These are phyloP conservation scores for Reinhardtius hippoglossoides DNA, from an alignment of 2,113 vertebrate genomes.

Conservation along the genomic window DNA sequence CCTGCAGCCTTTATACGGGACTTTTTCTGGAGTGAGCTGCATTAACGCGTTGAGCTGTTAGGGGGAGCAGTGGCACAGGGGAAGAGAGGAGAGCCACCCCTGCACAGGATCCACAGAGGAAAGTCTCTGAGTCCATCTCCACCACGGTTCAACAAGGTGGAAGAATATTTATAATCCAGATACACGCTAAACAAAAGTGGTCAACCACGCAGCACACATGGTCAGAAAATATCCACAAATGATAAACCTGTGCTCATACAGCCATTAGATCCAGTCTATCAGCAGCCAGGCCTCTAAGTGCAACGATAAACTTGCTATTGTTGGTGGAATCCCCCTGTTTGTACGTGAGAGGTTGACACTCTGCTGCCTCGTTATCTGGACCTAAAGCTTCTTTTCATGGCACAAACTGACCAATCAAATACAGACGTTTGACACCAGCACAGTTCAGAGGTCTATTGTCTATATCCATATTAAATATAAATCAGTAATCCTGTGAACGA, in stretches of 20 bases:
- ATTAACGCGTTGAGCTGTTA: conserved; percentile 37
- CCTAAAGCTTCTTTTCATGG: conserved; percentile 22
- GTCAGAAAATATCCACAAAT: background rate
- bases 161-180: background rate
- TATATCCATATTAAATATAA: background rate
- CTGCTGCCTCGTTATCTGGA: conserved; percentile 21
- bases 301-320: conserved; percentile 3
- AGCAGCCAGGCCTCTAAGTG: background rate
- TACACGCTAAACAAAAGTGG: background rate
- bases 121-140: background rate
- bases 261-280: background rate
- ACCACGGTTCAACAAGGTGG: background rate
- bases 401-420: background rate
- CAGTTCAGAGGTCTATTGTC: background rate
- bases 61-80: conserved; percentile 49
- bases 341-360: conserved; percentile 6
- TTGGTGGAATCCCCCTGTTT: background rate
- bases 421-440: no score
- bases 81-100: background rate
- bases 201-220: background rate
- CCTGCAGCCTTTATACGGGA: conserved; percentile 3
- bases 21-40: conserved; percentile 14
- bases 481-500: no score
- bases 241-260: background rate
- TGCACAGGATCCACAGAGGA: background rate